Conservation (phyloP, 2,797 vertebrate genomes). For the Macrochelys suwanniensis region DNA sequence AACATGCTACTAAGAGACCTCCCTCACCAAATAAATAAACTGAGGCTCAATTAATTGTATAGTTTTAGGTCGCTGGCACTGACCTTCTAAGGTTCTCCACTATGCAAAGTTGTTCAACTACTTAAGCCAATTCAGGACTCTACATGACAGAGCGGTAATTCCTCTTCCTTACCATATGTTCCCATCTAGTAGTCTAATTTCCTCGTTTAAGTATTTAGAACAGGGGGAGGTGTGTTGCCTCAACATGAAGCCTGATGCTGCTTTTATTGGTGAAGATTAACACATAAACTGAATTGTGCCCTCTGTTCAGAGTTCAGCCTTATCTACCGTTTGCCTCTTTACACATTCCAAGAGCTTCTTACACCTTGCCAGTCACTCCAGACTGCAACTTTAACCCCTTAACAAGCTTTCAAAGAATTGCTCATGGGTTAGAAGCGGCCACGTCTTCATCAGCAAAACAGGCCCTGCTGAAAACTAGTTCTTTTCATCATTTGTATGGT, state of each 20-base stretch:
- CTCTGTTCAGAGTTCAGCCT: slow-evolving; percentile 69
- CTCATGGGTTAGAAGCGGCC: not conserved
- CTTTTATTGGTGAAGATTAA: slow-evolving; percentile 69
- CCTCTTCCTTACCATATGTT: not conserved
- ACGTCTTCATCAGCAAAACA: not conserved
- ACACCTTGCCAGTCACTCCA: slow-evolving; percentile 44
- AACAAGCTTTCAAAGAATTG: slow-evolving; percentile 9
- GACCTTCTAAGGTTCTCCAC: not conserved
- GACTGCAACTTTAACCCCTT: slow-evolving; percentile 62
- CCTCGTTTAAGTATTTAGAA: not conserved
- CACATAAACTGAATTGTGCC: slow-evolving; percentile 53
- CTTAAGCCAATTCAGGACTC: not conserved
- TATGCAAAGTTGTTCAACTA: not conserved
- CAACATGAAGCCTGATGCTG: slow-evolving; percentile 39
- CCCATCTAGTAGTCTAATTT: slow-evolving; percentile 12
- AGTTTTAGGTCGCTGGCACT: not conserved
- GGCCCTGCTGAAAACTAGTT: not conserved
- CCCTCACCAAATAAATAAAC: not conserved
- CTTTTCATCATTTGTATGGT: not conserved
- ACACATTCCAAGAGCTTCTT: slow-evolving; percentile 72
- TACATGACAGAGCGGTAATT: not conserved
- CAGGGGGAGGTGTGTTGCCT: not conserved
- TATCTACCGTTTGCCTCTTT: slow-evolving; percentile 70
- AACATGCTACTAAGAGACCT: not conserved
- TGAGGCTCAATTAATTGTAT: not conserved